Evolutionary conservation across 2,113 vertebrate genomes (phyloP).

Genomic region (Ellobius talpinus): DNA sequence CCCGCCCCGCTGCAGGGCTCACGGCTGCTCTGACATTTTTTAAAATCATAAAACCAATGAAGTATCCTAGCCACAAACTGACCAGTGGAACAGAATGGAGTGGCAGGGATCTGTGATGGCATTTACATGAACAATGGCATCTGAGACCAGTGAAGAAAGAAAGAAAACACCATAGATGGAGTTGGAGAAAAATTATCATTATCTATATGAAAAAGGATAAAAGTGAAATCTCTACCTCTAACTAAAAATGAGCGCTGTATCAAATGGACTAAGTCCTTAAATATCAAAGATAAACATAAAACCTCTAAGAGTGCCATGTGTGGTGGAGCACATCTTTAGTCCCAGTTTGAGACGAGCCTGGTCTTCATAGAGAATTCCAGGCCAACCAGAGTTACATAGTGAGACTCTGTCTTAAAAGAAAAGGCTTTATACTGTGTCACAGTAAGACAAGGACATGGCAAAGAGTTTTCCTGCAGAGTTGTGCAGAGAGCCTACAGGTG

Average conservation of each 20-base stretch:
- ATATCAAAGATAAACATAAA: neutral
- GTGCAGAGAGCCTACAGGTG: neutral
- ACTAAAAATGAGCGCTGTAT: neutral
- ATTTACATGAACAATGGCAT: neutral
- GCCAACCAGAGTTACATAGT: neutral
- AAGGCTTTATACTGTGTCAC: neutral
- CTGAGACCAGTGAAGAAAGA: neutral
- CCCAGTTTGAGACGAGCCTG: neutral
- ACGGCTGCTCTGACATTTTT: too few species aligned
- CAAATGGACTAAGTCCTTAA: neutral
- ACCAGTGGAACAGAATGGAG: neutral
- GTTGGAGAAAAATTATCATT: neutral
- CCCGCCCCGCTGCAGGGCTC: too few species aligned
- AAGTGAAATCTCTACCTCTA: neutral
- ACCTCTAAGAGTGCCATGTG: neutral
- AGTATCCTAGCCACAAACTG: neutral
- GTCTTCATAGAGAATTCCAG: neutral
- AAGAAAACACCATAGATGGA: neutral
- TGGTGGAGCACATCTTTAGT: neutral
- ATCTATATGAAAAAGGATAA: neutral
- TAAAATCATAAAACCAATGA: too few species aligned
- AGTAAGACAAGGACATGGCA: neutral
- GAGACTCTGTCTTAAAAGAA: neutral
- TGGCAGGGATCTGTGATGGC: neutral
- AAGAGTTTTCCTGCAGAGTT: neutral